Evolutionary conservation across 1,140 invertebrate genomes (phyloP).

Genomic region (Cotesia glomerata): DNA sequence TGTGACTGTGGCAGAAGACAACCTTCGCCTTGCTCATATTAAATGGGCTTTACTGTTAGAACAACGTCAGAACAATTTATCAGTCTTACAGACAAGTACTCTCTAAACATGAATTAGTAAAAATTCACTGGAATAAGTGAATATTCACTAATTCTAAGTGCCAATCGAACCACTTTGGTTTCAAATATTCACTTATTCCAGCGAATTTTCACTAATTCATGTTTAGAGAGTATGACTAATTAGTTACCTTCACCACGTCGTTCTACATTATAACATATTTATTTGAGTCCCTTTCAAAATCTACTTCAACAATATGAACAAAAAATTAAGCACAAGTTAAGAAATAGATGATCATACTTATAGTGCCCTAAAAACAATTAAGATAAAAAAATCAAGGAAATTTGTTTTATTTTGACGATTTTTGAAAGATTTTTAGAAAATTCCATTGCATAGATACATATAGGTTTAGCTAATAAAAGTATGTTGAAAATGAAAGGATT

Average conservation of each 20-base stretch:
- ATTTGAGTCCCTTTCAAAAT: neutral
- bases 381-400: too few relatives aligned
- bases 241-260: conserved; percentile 48
- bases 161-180: too few relatives aligned
- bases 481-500: neutral
- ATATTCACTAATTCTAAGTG: too few relatives aligned
- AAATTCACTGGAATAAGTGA: too few relatives aligned
- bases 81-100: conserved; percentile 52
- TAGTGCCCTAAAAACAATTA: too few relatives aligned
- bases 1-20: neutral
- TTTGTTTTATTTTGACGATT: too few relatives aligned
- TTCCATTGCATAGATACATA: too few relatives aligned
- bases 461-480: neutral
- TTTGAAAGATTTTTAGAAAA: too few relatives aligned
- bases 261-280: conserved; percentile 36
- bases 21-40: conserved; percentile 45
- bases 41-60: conserved; percentile 47
- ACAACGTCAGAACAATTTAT: conserved; percentile 56
- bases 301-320: neutral
- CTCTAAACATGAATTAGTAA: too few relatives aligned
- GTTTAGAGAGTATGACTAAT: conserved; percentile 59
- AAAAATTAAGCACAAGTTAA: neutral
- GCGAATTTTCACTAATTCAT: too few relatives aligned
- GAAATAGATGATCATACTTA: neutral
- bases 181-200: too few relatives aligned